Evolutionary conservation across 2,888 invertebrate species (phyloP), one percentile per base, ranked within the genome.

Genomic region (Drosophila sordidapex): DNA sequence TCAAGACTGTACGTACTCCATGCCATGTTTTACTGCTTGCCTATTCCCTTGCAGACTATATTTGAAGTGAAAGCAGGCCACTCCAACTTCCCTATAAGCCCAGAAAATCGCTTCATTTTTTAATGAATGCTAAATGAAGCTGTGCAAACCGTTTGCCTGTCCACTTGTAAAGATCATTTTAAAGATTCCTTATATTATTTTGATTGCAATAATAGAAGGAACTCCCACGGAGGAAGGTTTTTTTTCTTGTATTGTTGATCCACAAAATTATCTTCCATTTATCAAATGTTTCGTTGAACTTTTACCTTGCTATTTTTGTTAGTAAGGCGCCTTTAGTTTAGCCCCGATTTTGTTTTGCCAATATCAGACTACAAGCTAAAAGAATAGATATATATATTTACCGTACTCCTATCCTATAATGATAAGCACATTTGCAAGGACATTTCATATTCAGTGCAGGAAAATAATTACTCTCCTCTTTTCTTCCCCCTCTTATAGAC

Each of bases 1-100:
- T 98, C 94, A 96, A 96, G 73, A 95, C 96, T 72, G 97, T 98
- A 94, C 94, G 95, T 76, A 25, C 29, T 48, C 46, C 4, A 46
- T 4, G 10, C 25, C 4, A 31, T 25, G 7, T 10, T n/a, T 36
- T 40, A 18, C 31, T 25, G 1, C 4, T 46, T 21, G 13, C 21
- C 13, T 21, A 7, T 15, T 21, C 21, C 13, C 21, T 46, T 25
- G 25, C 46, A 46, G 4, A 4, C 4, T 21, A 7, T 21, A 15
- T 7, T 21, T 4, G 4, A 46, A 46, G 2, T 21, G 7, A 4
- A 46, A 46, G 8, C 13, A 7, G 21, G 4, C 4, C 21, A 8
- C 21, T 46, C 15, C 2, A 25, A 46, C 13, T 21, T 46, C 13
- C 46, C 21, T 4, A 46, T 46, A 21, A 43, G 7, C 7, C 13